These are phyloP conservation scores for Pseudochromis fuscus DNA, from an alignment of 2,797 vertebrate genomes.

Conservation along the genomic window DNA sequence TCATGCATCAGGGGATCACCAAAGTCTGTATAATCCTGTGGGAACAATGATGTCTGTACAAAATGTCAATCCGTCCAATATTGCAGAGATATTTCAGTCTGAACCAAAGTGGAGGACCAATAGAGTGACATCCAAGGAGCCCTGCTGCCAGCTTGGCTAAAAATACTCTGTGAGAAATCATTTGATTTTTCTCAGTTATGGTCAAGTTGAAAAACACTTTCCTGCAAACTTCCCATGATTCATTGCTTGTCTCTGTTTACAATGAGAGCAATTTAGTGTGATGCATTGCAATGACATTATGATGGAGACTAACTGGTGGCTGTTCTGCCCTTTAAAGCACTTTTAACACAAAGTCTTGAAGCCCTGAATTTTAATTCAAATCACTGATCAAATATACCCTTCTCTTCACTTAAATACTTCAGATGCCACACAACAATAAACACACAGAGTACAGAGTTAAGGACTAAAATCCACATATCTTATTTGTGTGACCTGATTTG, in stretches of 20 bases:
- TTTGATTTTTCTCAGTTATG: constrained; percentile 3
- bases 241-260: constrained; percentile 20
- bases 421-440: constrained; percentile 4
- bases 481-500: constrained; percentile 5
- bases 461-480: neutral
- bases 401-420: constrained; percentile 33
- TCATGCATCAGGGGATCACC: neutral
- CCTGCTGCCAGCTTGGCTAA: neutral
- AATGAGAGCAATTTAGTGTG: constrained; percentile 50
- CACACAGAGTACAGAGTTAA: constrained; percentile 6
- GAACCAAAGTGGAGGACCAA: neutral
- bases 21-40: neutral
- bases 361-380: constrained; percentile 53
- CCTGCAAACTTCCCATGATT: constrained; percentile 31
- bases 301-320: constrained; percentile 16
- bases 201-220: constrained; percentile 12
- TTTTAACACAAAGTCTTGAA: constrained; percentile 40
- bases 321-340: constrained; percentile 21
- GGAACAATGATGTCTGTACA: neutral
- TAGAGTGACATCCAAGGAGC: neutral
- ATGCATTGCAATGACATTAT: constrained; percentile 55
- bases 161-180: constrained; percentile 1
- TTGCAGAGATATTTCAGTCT: neutral
- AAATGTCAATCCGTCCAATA: neutral
- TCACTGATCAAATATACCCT: constrained; percentile 40